Evolutionary conservation across 2,113 vertebrate genomes (phyloP).

Genomic region (Deroptyus accipitrinus): DNA sequence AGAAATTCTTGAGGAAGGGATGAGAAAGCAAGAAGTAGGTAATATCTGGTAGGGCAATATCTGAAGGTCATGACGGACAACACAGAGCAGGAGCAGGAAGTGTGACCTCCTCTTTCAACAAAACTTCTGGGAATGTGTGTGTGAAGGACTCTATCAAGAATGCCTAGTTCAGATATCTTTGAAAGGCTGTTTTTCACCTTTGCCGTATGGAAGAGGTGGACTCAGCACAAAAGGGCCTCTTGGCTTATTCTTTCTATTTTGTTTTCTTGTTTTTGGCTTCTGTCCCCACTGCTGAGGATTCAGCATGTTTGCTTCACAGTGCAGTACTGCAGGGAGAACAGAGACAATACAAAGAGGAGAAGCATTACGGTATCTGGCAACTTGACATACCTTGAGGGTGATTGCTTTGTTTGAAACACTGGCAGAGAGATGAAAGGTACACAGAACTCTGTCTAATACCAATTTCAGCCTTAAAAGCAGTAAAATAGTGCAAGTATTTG

Average conservation of each 20-base stretch:
- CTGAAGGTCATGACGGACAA: accelerated
- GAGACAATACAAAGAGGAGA: not conserved
- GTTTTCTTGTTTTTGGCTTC: not conserved
- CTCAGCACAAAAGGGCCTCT: not conserved
- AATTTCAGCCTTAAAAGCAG: not conserved
- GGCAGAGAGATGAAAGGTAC: not conserved
- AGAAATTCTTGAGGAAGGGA: not conserved
- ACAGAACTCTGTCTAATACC: not conserved
- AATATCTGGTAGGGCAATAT: not conserved
- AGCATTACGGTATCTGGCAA: not conserved
- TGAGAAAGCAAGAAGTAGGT: not conserved
- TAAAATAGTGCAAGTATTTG: not conserved
- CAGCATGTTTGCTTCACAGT: not conserved
- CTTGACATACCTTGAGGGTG: not conserved
- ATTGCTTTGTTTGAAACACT: not conserved
- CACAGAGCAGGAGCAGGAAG: not conserved
- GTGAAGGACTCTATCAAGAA: not conserved
- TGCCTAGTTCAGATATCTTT: not conserved
- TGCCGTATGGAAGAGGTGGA: not conserved
- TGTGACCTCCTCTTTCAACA: not conserved
- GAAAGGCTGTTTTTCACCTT: not conserved
- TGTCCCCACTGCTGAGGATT: not conserved
- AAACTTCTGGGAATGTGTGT: not conserved
- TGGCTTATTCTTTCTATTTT: not conserved
- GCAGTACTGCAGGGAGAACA: not conserved